A percentile compares a stretch with the other conserved stretches of the same genome.
Evolutionary conservation across 2,797 vertebrate genomes (phyloP).

Genomic region (Distichodus sexfasciatus): DNA sequence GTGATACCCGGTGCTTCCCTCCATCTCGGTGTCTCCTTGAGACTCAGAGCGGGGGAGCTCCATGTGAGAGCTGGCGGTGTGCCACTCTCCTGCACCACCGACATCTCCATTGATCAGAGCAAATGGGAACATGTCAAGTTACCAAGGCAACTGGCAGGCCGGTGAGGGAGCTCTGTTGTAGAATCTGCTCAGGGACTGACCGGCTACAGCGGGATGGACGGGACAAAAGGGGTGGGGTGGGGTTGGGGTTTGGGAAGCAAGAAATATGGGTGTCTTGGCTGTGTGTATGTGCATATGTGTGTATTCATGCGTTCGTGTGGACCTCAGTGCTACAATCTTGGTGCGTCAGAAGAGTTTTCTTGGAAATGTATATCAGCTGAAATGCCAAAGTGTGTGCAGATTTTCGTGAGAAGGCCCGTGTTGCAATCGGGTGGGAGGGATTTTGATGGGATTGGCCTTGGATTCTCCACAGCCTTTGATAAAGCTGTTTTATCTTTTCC

Average conservation of each 20-base stretch:
- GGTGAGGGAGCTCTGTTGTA: constrained; percentile 9
- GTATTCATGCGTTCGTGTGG: too few species aligned
- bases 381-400: neutral
- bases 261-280: too few species aligned
- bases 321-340: neutral
- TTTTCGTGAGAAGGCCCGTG: neutral
- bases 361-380: neutral
- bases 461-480: constrained; percentile 2
- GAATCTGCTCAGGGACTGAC: constrained; percentile 18
- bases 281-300: too few species aligned
- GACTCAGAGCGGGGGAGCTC: neutral
- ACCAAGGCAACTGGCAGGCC: constrained; percentile 57
- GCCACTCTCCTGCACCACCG: constrained; percentile 45
- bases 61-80: constrained; percentile 33
- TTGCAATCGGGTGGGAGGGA: neutral
- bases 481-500: neutral
- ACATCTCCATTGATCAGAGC: constrained; percentile 57
- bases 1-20: neutral
- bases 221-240: neutral
- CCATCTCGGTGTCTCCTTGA: constrained; percentile 14
- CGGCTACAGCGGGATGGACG: constrained; percentile 1
- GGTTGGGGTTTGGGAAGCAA: neutral
- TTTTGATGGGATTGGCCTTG: constrained; percentile 3
- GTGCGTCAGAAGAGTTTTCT: neutral
- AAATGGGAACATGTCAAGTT: constrained; percentile 59